phyloP scores from a whole-genome alignment of 2,113 vertebrate species.

The Oreamnos americanus region DNA sequence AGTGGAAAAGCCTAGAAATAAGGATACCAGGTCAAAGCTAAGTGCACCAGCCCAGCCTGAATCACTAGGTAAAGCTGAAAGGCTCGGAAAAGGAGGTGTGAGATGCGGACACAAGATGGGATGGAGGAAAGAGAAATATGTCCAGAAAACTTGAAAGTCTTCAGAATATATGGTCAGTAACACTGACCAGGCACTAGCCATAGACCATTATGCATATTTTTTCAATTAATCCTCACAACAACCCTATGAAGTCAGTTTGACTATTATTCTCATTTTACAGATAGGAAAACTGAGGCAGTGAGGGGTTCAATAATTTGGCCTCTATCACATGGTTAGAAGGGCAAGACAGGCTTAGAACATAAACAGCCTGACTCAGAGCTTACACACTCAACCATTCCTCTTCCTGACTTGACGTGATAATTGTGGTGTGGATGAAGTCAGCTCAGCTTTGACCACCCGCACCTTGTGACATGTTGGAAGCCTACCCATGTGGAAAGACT shows the following conservation, averaged over 20 bases:
- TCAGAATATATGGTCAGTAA: not conserved
- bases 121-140: not conserved
- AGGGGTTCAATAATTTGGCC: not conserved
- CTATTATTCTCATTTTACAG: not conserved
- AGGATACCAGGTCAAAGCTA: not conserved
- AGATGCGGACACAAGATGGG: not conserved
- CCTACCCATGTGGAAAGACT: not conserved
- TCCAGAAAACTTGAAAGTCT: not conserved
- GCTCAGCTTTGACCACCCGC: not conserved
- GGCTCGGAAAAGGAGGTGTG: not conserved
- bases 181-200: not conserved
- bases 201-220: not conserved
- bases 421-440: not conserved
- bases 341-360: not conserved
- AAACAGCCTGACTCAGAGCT: not conserved
- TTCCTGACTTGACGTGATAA: fast-evolving
- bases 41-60: not conserved
- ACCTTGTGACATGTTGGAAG: not conserved
- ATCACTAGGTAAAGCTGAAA: not conserved
- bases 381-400: not conserved
- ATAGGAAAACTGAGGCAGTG: not conserved
- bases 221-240: not conserved
- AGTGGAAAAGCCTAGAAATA: not conserved
- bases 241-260: not conserved
- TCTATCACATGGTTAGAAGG: not conserved